These are phyloP conservation scores for Streptopelia turtur DNA, from an alignment of 2,797 vertebrate genomes.

Conservation along the genomic window DNA sequence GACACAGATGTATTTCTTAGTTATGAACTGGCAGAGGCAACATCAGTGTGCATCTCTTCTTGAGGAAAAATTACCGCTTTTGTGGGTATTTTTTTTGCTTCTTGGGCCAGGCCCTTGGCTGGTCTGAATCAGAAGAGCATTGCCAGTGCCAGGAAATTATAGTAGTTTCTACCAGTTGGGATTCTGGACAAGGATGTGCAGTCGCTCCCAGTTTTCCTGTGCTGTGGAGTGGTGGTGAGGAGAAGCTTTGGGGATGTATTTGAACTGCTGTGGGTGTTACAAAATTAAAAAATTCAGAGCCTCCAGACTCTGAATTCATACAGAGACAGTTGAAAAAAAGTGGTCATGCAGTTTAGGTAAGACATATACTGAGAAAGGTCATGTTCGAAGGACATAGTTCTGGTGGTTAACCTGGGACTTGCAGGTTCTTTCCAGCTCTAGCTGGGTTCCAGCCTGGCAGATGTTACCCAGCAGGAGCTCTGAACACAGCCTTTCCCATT, in stretches of 20 bases:
- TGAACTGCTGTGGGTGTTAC: background rate
- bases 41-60: background rate
- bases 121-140: background rate
- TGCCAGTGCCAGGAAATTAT: background rate
- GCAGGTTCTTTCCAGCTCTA: background rate
- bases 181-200: background rate
- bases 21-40: background rate
- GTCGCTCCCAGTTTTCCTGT: background rate
- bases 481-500: fast-evolving
- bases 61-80: background rate
- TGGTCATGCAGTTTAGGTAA: background rate
- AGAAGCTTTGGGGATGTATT: background rate
- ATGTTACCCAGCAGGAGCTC: background rate
- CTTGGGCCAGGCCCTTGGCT: background rate
- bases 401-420: background rate
- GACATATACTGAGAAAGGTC: background rate
- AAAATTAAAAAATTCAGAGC: background rate
- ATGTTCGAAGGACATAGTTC: fast-evolving
- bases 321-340: background rate
- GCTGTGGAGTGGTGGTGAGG: background rate
- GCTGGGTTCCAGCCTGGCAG: background rate
- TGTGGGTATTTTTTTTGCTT: background rate
- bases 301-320: background rate
- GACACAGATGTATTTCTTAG: background rate
- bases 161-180: background rate